phyloP scores from a whole-genome alignment of 23 tunicate species.

The Halocynthia aurantium region DNA sequence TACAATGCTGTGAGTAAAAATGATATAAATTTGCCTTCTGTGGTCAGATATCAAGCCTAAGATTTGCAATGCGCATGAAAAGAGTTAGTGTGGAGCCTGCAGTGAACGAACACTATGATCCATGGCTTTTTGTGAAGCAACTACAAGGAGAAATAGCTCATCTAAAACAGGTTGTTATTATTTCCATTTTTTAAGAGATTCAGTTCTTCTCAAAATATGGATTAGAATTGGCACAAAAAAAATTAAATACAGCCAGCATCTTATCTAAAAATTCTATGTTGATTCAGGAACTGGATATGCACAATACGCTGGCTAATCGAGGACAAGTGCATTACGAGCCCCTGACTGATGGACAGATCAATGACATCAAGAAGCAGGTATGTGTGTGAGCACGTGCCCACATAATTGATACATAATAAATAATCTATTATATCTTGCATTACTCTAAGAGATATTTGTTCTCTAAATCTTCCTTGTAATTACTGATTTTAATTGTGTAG shows the following conservation, averaged over 20 bases:
- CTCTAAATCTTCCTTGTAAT: not conserved
- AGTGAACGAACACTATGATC: constrained; percentile 66
- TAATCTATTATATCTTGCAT: not conserved
- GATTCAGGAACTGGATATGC: constrained; percentile 76
- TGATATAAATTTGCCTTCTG: not conserved
- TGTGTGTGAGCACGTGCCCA: not conserved
- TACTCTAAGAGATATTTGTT: not conserved
- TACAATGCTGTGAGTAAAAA: too few species aligned
- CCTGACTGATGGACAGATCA: constrained; percentile 63
- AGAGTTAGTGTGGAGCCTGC: constrained; percentile 74
- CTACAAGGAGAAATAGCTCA: constrained; percentile 51
- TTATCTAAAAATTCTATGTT: not conserved
- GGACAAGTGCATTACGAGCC: constrained; percentile 50
- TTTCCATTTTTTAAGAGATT: constrained; percentile 29
- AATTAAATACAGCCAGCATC: not conserved
- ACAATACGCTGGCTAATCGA: constrained; percentile 77
- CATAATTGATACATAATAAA: not conserved
- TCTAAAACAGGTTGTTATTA: constrained; percentile 50
- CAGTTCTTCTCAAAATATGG: constrained; percentile 6
- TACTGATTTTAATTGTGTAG: constrained; percentile 11
- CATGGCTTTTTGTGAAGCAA: constrained; percentile 77
- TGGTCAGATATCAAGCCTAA: constrained; percentile 54
- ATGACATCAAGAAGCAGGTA: constrained; percentile 83
- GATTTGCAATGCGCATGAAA: constrained; percentile 87
- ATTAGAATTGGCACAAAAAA: not conserved